Base-by-base conservation (phyloP, 2,113 vertebrate genomes). In the Phaetusa simplex region DNA sequence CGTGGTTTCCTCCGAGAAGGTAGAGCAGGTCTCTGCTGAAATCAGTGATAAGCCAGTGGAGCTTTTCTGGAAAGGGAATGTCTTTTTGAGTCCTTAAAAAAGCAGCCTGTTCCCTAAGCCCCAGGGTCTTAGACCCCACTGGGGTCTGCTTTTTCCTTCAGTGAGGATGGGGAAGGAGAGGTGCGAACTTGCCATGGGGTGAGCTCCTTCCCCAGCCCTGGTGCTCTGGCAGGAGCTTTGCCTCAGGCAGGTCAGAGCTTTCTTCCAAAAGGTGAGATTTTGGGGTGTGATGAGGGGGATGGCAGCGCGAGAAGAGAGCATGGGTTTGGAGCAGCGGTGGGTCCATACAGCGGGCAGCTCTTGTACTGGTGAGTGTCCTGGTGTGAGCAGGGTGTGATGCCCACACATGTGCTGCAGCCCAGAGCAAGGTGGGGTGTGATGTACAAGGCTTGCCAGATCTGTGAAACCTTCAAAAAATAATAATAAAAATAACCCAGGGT, bases 371-470 rank as follows among this genome's bases (percentile, higher is more conserved):
- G 10, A 0, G 6, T 42, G 40, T 42, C 30, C 62, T 55, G 30
- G 16, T 6, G 14, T 1, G 5, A 45, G 24, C n/a, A 32, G 58
- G 32, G 10, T 19, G 58, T 2, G 17, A 82, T 32, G 74, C 18
- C 27, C 23, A 6, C 26, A 16, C 1, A 2, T 2, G 29, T 23
- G 43, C 38, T 26, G 11, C 18, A 10, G 50, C 6, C n/a, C 9
- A 17, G 20, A 49, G 43, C 19, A 52, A 49, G 4, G 8, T 9
- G 12, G 12, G 11, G 4, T n/a, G 62, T 0, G 6, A 66, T 38
- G 69, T 49, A 64, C n/a, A 43, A 59, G 49, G 53, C 43, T 78
- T 40, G 22, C 34, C 18, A 61, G 40, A 66, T 11, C 32, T 79
- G 38, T 18, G 26, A 71, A 61, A 50, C 29, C 59, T 78, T 73